Conservation (phyloP, 1,140 invertebrate species). For the Bombyx mori region ASM3026992v2 NC_085109.1:9802501-9803000, state of each 20-base stretch:
- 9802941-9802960: conserved; percentile 23
- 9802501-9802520: neutral
- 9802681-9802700: conserved; percentile 70
- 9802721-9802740: conserved; percentile 61
- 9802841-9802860: too few species aligned
- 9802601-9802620: conserved; percentile 46
- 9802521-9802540: too few species aligned
- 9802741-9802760: conserved; percentile 58
- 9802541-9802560: too few species aligned
- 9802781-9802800: neutral
- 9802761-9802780: conserved; percentile 32
- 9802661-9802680: conserved; percentile 62
- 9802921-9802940: conserved; percentile 26
- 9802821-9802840: too few species aligned
- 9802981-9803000: conserved; percentile 51
- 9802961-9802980: conserved; percentile 61
- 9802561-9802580: too few species aligned
- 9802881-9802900: neutral
- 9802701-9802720: conserved; percentile 52
- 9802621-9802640: conserved; percentile 56
- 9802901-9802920: neutral
- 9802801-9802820: too few species aligned
- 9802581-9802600: neutral
- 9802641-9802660: conserved; percentile 59
- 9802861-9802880: too few species aligned